phyloP scores from a whole-genome alignment of 1,140 invertebrate genomes.

The Drosophila yakuba region DNA sequence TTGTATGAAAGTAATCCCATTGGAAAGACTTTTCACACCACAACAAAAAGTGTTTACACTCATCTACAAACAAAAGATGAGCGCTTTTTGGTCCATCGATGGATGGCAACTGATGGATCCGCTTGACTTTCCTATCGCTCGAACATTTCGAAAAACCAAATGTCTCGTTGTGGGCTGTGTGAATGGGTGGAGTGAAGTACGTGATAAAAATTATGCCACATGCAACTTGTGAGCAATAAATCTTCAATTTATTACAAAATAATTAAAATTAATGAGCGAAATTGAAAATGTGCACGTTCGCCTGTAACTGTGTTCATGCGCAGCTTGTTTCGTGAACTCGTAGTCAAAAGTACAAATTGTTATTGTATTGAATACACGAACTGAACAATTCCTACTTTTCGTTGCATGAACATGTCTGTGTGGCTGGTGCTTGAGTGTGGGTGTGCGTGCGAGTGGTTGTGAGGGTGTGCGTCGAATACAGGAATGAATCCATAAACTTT shows the following conservation, averaged over 20 bases:
- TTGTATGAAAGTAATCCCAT: too few species aligned
- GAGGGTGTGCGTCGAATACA: conserved; percentile 43
- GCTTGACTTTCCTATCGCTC: conserved; percentile 3
- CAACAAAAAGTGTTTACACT: too few species aligned
- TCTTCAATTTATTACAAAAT: conserved; percentile 82
- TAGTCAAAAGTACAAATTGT: too few species aligned
- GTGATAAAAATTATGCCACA: conserved; percentile 77
- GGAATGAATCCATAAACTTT: conserved; percentile 69
- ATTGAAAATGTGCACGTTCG: conserved; percentile 79
- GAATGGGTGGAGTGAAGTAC: conserved; percentile 34
- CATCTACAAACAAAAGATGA: too few species aligned
- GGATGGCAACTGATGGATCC: conserved; percentile 11
- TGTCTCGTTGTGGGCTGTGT: background rate
- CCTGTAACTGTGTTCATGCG: conserved; percentile 10
- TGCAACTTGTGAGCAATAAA: conserved; percentile 78
- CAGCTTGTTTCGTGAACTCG: background rate
- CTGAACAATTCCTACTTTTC: background rate
- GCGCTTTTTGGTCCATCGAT: background rate
- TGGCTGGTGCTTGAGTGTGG: conserved; percentile 1
- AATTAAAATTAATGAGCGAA: conserved; percentile 82
- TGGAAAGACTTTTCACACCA: too few species aligned
- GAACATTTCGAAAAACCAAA: background rate
- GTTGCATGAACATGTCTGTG: conserved; percentile 10
- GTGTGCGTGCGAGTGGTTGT: conserved; percentile 4
- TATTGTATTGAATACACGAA: background rate